phyloP scores from a whole-genome alignment of 2,113 vertebrate genomes.

The Morone saxatilis region DNA sequence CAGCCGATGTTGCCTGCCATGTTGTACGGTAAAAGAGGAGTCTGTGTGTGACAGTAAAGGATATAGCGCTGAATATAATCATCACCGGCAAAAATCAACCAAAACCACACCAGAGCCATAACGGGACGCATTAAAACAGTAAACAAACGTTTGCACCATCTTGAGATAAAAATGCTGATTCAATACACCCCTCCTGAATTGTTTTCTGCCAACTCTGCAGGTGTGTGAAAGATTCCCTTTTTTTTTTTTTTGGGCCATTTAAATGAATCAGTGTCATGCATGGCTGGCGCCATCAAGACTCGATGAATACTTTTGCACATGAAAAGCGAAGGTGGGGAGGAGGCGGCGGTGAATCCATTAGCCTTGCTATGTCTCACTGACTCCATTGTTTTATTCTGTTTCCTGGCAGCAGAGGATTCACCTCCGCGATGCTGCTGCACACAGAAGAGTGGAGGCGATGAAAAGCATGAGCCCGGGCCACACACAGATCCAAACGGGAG shows the following conservation, averaged over 20 bases:
- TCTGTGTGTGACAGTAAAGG: conserved; percentile 23
- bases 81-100: conserved; percentile 33
- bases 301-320: conserved; percentile 79
- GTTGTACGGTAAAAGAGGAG: not conserved
- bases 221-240: conserved; percentile 53
- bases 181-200: conserved; percentile 49
- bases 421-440: conserved; percentile 47
- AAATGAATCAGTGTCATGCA: conserved; percentile 80
- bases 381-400: conserved; percentile 79
- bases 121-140: conserved; percentile 50
- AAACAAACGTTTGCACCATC: conserved; percentile 61
- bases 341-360: conserved; percentile 79
- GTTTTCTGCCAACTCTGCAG: conserved; percentile 77
- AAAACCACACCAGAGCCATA: conserved; percentile 33
- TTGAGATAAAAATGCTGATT: conserved; percentile 74
- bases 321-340: conserved; percentile 73
- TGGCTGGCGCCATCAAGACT: conserved; percentile 70
- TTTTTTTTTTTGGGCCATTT: conserved; percentile 61
- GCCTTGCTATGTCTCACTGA: conserved; percentile 77
- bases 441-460: conserved; percentile 53
- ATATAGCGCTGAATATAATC: conserved; percentile 40
- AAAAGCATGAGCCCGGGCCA: conserved; percentile 42
- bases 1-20: conserved; percentile 8
- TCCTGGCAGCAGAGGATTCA: conserved; percentile 66
- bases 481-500: conserved; percentile 34